A percentile compares a stretch with the other conserved stretches of the same genome.
phyloP scores from a whole-genome alignment of 2,113 vertebrate species.

The Pseudorasbora parva region DNA sequence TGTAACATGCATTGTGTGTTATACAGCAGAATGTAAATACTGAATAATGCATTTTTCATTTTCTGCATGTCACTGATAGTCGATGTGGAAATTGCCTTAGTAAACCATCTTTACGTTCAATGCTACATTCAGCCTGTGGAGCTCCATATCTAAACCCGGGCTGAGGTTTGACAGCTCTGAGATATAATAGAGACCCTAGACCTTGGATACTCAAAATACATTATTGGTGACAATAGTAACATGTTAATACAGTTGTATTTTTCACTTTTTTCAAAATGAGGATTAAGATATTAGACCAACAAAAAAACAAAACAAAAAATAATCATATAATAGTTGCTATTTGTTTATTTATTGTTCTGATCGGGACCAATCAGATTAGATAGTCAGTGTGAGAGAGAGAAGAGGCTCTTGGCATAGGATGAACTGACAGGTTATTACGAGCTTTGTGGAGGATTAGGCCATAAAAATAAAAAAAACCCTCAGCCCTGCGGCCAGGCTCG shows the following conservation, averaged over 20 bases:
- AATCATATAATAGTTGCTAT: neutral
- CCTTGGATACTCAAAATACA: neutral
- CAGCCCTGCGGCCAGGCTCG: conserved; percentile 67
- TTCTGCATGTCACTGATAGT: conserved; percentile 36
- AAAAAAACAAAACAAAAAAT: no score
- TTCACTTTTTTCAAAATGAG: neutral
- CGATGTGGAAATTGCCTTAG: conserved; percentile 24
- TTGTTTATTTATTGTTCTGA: conserved; percentile 38
- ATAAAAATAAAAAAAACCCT: conserved; percentile 74
- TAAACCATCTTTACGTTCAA: conserved; percentile 45
- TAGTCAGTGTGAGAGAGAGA: conserved; percentile 50
- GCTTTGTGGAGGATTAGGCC: conserved; percentile 80
- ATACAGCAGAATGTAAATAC: conserved; percentile 49
- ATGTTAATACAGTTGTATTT: neutral
- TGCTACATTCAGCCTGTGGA: conserved; percentile 2
- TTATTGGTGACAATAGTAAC: neutral
- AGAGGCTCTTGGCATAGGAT: conserved; percentile 68
- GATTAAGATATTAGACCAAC: no score
- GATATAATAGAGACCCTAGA: neutral
- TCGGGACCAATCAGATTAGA: conserved; percentile 64
- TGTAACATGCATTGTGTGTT: conserved; percentile 38
- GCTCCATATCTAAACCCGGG: conserved; percentile 9
- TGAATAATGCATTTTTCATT: conserved; percentile 59
- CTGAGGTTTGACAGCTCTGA: neutral
- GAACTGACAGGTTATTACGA: conserved; percentile 83